Evolutionary conservation across 2,113 vertebrate species (phyloP).

Genomic region (Callocephalon fimbriatum): DNA sequence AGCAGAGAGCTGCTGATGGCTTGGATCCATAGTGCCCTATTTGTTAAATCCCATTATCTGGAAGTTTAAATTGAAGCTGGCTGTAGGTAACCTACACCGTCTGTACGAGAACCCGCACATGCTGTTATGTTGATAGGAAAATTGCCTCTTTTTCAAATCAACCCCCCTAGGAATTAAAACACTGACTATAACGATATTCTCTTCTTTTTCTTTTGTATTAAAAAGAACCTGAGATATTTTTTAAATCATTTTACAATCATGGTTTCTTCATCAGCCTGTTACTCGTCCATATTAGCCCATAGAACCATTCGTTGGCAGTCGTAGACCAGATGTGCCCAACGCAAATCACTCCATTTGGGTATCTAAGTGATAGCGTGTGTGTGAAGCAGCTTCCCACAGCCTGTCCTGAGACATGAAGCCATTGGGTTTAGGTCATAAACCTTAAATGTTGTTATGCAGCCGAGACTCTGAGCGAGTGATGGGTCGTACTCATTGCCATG

Average conservation of each 20-base stretch:
- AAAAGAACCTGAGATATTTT: conserved; percentile 25
- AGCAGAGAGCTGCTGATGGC: conserved; percentile 65
- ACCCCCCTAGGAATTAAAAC: background rate
- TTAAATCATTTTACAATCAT: conserved; percentile 63
- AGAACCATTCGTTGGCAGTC: conserved; percentile 39
- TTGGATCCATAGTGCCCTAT: conserved; percentile 76
- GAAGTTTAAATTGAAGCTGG: conserved; percentile 41
- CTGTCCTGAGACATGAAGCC: background rate
- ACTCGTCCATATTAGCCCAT: conserved; percentile 65
- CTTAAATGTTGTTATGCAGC: conserved; percentile 11
- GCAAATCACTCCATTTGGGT: conserved; percentile 36
- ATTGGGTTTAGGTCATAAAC: conserved; percentile 28
- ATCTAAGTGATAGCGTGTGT: background rate
- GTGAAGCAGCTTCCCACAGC: background rate
- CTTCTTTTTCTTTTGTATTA: conserved; percentile 35
- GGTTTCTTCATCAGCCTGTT: conserved; percentile 63
- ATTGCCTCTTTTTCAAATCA: background rate
- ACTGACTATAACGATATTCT: background rate
- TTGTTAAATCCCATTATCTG: conserved; percentile 36
- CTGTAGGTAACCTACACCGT: conserved; percentile 34
- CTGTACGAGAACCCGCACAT: conserved; percentile 10
- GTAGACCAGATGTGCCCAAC: background rate
- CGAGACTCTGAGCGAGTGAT: background rate
- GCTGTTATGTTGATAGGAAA: background rate
- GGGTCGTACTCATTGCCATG: conserved; percentile 25